Conservation (phyloP, 1,140 invertebrate species). For the Zaprionus vittiger region DNA sequence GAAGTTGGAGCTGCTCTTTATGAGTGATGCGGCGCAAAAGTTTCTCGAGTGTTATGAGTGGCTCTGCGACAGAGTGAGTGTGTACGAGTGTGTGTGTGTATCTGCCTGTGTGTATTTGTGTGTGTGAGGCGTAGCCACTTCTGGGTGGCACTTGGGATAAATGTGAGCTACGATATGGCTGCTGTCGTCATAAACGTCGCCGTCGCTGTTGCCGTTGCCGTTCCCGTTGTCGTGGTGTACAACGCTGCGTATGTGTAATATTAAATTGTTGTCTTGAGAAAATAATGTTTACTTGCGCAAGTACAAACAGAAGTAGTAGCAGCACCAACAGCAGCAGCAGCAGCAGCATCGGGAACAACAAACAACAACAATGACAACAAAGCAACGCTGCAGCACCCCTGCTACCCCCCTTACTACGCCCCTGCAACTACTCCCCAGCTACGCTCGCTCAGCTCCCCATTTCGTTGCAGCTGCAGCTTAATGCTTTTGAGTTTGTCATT, state of each 20-base stretch:
- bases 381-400: slow-evolving; percentile 25
- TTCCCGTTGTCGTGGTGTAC: slow-evolving; percentile 26
- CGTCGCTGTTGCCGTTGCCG: slow-evolving; percentile 24
- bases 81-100: not conserved
- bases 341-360: slow-evolving; percentile 9
- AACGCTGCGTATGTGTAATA: slow-evolving; percentile 76
- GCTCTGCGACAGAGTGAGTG: not conserved
- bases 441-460: not conserved
- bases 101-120: not conserved
- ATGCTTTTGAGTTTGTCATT: slow-evolving; percentile 81
- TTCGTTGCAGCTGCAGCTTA: slow-evolving; percentile 56
- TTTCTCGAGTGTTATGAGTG: slow-evolving; percentile 56
- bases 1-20: slow-evolving; percentile 44
- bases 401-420: not conserved
- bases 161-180: slow-evolving; percentile 43
- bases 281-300: slow-evolving; percentile 74
- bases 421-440: not conserved
- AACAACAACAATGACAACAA: slow-evolving; percentile 41
- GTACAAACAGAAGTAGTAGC: slow-evolving; percentile 54
- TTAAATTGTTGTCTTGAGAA: slow-evolving; percentile 79
- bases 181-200: slow-evolving; percentile 35
- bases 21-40: slow-evolving; percentile 64
- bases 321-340: slow-evolving; percentile 27
- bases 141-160: slow-evolving; percentile 34
- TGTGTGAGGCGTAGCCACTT: slow-evolving; percentile 2